Evolutionary conservation across 2,113 vertebrate species (phyloP), one percentile per base, ranked within the genome.

Genomic region (Chlamydotis undulata): DNA sequence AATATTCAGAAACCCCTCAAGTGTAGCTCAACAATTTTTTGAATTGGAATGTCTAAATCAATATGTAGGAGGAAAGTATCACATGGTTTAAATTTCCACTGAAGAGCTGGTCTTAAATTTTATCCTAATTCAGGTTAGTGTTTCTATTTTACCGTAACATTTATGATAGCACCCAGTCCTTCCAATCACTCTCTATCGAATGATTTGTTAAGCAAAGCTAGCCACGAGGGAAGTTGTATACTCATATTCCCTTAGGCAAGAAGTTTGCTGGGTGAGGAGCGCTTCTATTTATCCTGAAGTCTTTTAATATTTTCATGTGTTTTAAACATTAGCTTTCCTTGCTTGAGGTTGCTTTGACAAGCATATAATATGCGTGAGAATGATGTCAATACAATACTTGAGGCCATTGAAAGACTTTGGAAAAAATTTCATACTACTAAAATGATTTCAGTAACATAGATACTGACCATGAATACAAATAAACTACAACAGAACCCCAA

Each of bases 391-490:
- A 83, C 83, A 93, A 93, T 60, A 93, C 84, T 90, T 73, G 74
- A 90, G 86, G 77, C 87, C 39, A 22, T 4, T 60, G 78, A 93
- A 97, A 96, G 70, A 29, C 71, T 85, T 83, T 49, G 69, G 65
- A 63, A 89, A 94, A 87, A 52, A 89, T 25, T 15, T 78, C 1
- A 0, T 83, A 21, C 83, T 85, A 82, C 29, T 47, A 92, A 91
- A 97, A 95, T 82, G 10, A 86, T 83, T 96, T 68, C 73, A 82
- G 71, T 73, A 69, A 87, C 64, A 60, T 31, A 73, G 37, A 25
- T 85, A 45, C 41, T 59, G 86, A 95, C 85, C 76, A 64, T 35
- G 75, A 97, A 96, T 87, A 78, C 69, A 97, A 97, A 97, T 81
- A 87, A 94, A 70, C 28, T 29, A 26, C 31, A 75, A 63, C 31